Evolutionary conservation across 2,888 invertebrate genomes (phyloP).

Genomic region (Euspilapteryx auroguttella): DNA sequence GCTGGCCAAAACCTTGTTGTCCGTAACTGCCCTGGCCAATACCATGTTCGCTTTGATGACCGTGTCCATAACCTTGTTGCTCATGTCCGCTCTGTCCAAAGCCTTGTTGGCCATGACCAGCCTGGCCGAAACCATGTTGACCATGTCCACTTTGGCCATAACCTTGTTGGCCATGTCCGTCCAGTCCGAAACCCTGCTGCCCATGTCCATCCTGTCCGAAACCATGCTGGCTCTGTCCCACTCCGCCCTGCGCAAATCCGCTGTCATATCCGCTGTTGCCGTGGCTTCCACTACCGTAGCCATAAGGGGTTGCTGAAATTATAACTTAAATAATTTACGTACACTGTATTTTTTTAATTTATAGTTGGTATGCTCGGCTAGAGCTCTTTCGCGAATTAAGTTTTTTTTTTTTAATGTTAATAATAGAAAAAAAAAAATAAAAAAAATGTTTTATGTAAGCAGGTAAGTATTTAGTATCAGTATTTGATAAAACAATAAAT

Average conservation of each 20-base stretch:
- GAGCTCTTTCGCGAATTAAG: too few species aligned
- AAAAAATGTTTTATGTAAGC: too few species aligned
- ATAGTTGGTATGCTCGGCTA: too few species aligned
- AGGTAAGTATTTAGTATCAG: neutral
- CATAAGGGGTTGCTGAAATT: neutral
- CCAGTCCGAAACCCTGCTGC: slow-evolving; percentile 7
- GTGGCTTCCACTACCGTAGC: slow-evolving; percentile 6
- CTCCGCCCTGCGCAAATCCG: neutral
- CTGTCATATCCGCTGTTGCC: slow-evolving; percentile 1
- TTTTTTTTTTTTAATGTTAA: too few species aligned
- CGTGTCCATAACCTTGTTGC: slow-evolving; percentile 3
- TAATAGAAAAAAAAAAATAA: too few species aligned
- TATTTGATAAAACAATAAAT: neutral
- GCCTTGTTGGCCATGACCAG: slow-evolving; percentile 1
- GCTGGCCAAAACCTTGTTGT: slow-evolving; percentile 1
- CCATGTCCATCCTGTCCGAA: slow-evolving; percentile 3
- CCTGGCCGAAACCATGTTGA: slow-evolving; percentile 4
- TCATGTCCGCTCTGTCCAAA: slow-evolving; percentile 3
- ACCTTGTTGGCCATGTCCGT: slow-evolving; percentile 5
- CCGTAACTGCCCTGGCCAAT: slow-evolving; percentile 2
- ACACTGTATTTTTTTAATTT: neutral
- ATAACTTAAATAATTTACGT: slow-evolving; percentile 4
- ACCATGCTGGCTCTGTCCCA: neutral
- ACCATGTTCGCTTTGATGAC: slow-evolving; percentile 1
- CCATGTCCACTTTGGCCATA: slow-evolving; percentile 3